Evolutionary conservation across 2,797 vertebrate species (phyloP).

Genomic region (Xerus rutilus): DNA sequence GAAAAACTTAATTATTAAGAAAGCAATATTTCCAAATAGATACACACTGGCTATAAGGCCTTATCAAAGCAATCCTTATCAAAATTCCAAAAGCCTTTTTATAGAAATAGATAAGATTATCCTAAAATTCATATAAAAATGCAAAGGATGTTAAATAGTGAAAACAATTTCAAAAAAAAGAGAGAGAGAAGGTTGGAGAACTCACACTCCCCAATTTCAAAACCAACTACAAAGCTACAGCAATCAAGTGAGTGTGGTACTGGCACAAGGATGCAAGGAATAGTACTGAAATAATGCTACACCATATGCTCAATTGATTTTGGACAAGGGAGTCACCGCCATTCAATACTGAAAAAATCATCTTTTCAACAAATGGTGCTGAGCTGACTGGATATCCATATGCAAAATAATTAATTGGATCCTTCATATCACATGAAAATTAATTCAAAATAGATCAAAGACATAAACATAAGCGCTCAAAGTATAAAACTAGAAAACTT

Average conservation of each 20-base stretch:
- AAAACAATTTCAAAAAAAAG: not conserved
- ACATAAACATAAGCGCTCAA: not conserved
- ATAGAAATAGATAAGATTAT: not conserved
- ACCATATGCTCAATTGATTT: not conserved
- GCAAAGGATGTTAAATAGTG: not conserved
- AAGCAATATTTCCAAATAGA: not conserved
- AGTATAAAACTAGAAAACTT: not conserved
- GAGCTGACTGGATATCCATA: not conserved
- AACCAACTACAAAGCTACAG: not conserved
- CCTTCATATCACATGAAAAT: not conserved
- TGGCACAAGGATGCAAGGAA: not conserved
- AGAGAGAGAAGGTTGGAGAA: not conserved
- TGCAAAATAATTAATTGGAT: not conserved
- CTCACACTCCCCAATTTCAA: not conserved
- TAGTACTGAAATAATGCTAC: not conserved
- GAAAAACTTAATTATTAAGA: conserved; percentile 6
- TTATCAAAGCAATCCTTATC: not conserved
- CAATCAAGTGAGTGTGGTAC: not conserved
- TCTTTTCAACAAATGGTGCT: not conserved
- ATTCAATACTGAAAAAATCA: not conserved
- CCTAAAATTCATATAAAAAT: conserved; percentile 13
- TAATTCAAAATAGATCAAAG: not conserved
- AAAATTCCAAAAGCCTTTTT: not conserved
- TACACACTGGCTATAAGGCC: not conserved
- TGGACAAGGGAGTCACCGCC: not conserved